Base-by-base conservation (phyloP, 2,797 vertebrate species). In the Scolopax bukidnonensis region DNA sequence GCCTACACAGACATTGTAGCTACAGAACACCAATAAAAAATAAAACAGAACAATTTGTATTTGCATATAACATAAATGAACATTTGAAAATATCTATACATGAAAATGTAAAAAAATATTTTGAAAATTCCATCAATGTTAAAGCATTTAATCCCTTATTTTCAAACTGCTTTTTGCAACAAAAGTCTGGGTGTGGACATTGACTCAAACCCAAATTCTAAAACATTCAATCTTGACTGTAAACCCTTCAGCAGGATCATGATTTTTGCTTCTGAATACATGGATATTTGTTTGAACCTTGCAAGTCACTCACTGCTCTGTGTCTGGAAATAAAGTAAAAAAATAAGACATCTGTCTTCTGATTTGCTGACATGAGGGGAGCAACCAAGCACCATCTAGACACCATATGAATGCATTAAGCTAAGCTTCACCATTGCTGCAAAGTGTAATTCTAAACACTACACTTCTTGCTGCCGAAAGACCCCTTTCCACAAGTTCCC, bases 401-500 rank as follows among this genome's bases (percentile, higher is more conserved):
- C 60, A 84, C 60, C 50, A 36, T 27, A 70, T 7, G 27, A 91
- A 50, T 40, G 51, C 69, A 92, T 23, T 70, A 88, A 92, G 14
- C 60, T 57, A 92, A 90, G 33, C 28, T 85, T 87, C 64, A 87
- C 23, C 38, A 64, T 63, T 63, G 45, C 20, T 94, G 63, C 78
- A 82, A 73, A 96, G 20, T 18, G 60, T 61, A 27, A 38, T 40
- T 84, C 63, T 75, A 87, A 92, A 83, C 20, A 40, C 43, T 63
- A 61, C 5, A 10, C 3, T 81, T 91, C 59, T 33, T 83, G 25
- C 82, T 89, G 86, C 51, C 27, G 11, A 90, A 90, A 84, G 90
- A 93, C 75, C 60, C 30, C 40, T 96, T 94, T 87, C 78, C 60
- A 45, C 82, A 87, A 82, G 60, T 87, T 79, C 56, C 70, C 71